phyloP scores from a whole-genome alignment of 2,113 vertebrate genomes.

The Abramis brama region DNA sequence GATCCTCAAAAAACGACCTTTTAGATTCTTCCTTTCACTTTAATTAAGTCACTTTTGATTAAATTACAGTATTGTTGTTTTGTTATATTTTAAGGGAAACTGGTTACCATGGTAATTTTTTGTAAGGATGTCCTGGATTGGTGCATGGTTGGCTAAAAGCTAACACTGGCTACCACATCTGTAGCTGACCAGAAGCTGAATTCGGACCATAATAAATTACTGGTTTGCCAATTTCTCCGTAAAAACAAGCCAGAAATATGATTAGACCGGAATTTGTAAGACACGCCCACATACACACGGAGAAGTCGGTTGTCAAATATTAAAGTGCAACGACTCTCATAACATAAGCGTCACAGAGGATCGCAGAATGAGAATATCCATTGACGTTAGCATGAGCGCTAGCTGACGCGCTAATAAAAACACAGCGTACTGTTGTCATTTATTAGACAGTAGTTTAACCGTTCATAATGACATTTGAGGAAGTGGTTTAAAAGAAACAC shows the following conservation, averaged over 20 bases:
- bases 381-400: slow-evolving; percentile 24
- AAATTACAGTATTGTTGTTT: background rate
- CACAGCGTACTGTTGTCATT: slow-evolving; percentile 4
- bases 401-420: slow-evolving; percentile 31
- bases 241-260: background rate
- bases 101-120: slow-evolving; percentile 12
- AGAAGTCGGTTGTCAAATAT: slow-evolving; percentile 8
- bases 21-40: background rate
- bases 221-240: background rate
- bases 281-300: slow-evolving; percentile 8
- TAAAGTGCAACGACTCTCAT: slow-evolving; percentile 8
- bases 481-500: background rate
- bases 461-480: background rate
- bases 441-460: background rate
- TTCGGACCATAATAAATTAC: background rate
- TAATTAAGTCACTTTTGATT: too few species aligned
- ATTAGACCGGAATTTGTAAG: background rate
- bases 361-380: background rate
- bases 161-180: slow-evolving; percentile 43
- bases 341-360: background rate
- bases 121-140: background rate
- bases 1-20: background rate
- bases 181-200: background rate
- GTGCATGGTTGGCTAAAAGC: slow-evolving; percentile 7
- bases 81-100: background rate